Conservation (phyloP, 2,888 invertebrate species). For the Trichacis sp. region DNA sequence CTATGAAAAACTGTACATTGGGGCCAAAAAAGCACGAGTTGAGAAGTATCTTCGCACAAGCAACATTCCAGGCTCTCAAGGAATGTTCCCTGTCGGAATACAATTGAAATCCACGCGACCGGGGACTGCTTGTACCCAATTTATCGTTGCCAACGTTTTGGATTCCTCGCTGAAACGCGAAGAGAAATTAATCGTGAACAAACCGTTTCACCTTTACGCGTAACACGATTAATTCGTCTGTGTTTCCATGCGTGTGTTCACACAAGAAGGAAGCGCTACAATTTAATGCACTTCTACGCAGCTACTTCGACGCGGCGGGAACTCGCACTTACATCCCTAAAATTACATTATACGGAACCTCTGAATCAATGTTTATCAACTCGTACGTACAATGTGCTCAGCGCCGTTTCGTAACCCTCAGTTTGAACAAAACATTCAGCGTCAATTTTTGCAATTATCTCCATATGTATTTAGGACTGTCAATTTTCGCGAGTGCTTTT, state of each 20-base stretch:
- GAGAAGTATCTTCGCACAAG: neutral
- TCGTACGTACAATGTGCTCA: neutral
- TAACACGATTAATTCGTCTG: slow-evolving; percentile 19
- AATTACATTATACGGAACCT: neutral
- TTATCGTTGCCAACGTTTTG: slow-evolving; percentile 20
- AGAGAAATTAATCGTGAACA: slow-evolving; percentile 33
- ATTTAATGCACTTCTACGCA: neutral
- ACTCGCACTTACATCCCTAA: neutral
- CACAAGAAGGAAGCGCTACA: neutral
- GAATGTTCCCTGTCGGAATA: slow-evolving; percentile 2
- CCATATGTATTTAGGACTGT: no score
- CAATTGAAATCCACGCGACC: slow-evolving; percentile 22
- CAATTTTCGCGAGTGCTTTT: no score
- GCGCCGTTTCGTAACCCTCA: no score
- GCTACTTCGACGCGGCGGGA: neutral
- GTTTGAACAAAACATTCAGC: no score
- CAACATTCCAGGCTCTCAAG: neutral
- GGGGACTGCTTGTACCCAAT: slow-evolving; percentile 17
- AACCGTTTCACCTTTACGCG: slow-evolving; percentile 26
- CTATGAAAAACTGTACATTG: no score
- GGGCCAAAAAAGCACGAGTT: no score
- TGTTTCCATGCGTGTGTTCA: slow-evolving; percentile 4
- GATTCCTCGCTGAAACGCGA: slow-evolving; percentile 23
- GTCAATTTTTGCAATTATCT: no score
- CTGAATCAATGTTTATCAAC: neutral